Percentiles rank a stretch among this genome's conserved stretches.
Conservation (phyloP, 2,888 invertebrate species). For the Keiferia lycopersicella region DNA sequence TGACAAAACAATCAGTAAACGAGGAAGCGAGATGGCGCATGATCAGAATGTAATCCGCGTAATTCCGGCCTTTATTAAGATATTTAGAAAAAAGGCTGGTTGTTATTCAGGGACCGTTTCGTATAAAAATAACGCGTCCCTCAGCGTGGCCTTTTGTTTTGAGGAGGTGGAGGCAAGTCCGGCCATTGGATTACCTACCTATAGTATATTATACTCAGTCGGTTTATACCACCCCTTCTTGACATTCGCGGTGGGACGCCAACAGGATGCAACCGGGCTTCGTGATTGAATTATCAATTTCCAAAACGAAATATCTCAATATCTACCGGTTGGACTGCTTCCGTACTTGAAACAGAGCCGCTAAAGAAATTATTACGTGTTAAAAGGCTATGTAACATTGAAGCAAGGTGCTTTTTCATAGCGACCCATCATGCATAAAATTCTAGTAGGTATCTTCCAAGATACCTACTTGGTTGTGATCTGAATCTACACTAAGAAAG, state of each 20-base stretch:
- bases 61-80: conserved; percentile 74
- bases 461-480: no score
- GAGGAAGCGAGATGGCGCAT: conserved; percentile 69
- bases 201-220: conserved; percentile 52
- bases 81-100: conserved; percentile 68
- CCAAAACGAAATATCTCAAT: conserved; percentile 9
- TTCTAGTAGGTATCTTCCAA: no score
- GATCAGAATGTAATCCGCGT: conserved; percentile 73
- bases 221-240: conserved; percentile 66
- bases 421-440: no score
- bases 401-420: no score
- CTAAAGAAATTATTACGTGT: no score
- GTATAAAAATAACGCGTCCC: conserved; percentile 77
- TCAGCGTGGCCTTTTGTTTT: conserved; percentile 71
- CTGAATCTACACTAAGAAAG: no score
- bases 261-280: conserved; percentile 74
- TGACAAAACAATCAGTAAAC: conserved; percentile 59
- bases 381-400: no score
- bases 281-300: conserved; percentile 72
- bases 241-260: conserved; percentile 71
- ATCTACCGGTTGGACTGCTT: neutral
- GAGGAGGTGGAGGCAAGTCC: conserved; percentile 52
- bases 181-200: conserved; percentile 47
- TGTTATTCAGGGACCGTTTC: conserved; percentile 72
- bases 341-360: neutral